A percentile compares a stretch with the other conserved stretches of the same genome.
Evolutionary conservation across 2,797 vertebrate species (phyloP).

Genomic region (Stomatorhinus walkeri): DNA sequence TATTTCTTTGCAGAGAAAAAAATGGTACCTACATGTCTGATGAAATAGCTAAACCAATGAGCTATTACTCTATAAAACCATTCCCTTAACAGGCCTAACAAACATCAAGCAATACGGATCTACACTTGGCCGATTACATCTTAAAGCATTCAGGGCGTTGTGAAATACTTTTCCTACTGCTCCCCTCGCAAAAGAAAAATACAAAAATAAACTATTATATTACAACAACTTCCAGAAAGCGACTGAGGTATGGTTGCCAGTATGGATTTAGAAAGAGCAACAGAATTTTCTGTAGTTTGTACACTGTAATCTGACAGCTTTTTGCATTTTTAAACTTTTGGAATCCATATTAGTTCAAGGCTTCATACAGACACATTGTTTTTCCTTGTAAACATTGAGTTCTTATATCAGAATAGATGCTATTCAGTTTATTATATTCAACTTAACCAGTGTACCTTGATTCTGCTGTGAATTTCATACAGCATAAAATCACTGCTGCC

Average conservation of each 20-base stretch:
- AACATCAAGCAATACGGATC: background rate
- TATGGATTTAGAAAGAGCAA: constrained; percentile 21
- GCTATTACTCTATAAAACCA: background rate
- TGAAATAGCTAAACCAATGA: background rate
- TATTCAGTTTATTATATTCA: constrained; percentile 16
- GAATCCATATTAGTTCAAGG: background rate
- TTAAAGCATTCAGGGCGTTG: background rate
- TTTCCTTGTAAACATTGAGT: background rate
- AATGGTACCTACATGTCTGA: background rate
- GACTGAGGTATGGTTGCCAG: constrained; percentile 22
- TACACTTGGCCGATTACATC: background rate
- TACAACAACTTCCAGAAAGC: constrained; percentile 20
- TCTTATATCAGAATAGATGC: constrained; percentile 21
- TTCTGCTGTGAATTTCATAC: background rate
- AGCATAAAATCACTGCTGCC: background rate
- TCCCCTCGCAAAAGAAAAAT: constrained; percentile 17
- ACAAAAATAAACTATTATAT: constrained; percentile 25
- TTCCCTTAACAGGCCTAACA: background rate
- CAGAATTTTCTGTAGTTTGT: constrained; percentile 1
- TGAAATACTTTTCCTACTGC: background rate
- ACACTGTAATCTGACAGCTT: background rate
- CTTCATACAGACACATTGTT: constrained; percentile 1
- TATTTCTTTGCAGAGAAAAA: background rate
- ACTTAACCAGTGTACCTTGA: background rate
- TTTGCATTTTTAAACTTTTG: background rate